phyloP scores from a whole-genome alignment of 2,113 vertebrate species.

The Pitta sordida region DNA sequence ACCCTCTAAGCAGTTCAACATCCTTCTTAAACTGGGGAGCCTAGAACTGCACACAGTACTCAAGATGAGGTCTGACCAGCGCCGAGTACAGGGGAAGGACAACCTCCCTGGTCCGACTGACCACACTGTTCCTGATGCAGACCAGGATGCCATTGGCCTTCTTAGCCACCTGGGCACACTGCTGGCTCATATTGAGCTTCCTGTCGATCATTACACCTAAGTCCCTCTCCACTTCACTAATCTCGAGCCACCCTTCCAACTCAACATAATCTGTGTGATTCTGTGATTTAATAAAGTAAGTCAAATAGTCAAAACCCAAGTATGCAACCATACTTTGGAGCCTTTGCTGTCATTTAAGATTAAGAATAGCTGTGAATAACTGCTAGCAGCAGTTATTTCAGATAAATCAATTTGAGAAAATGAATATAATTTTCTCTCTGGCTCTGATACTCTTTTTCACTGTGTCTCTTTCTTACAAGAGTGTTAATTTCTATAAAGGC shows the following conservation, averaged over 20 bases:
- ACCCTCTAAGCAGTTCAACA: no score
- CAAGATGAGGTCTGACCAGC: no score
- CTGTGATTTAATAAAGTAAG: not conserved
- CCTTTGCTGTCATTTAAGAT: not conserved
- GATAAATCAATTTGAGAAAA: not conserved
- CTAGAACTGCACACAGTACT: no score
- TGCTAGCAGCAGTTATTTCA: not conserved
- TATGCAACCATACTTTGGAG: not conserved
- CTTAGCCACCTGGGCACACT: no score
- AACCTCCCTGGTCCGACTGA: no score
- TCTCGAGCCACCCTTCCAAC: not conserved
- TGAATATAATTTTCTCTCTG: not conserved
- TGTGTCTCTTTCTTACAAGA: not conserved
- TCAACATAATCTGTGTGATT: not conserved
- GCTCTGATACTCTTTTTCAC: not conserved
- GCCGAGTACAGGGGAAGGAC: no score
- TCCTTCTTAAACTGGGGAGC: no score
- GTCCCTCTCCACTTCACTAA: no score
- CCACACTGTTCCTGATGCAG: no score
- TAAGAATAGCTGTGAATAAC: not conserved
- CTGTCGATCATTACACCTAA: no score
- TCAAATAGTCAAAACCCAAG: not conserved
- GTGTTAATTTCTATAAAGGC: not conserved
- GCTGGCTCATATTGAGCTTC: no score
- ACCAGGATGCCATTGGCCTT: no score